phyloP scores from a whole-genome alignment of 2,797 vertebrate genomes.

The Halcyon leucocephala region DNA sequence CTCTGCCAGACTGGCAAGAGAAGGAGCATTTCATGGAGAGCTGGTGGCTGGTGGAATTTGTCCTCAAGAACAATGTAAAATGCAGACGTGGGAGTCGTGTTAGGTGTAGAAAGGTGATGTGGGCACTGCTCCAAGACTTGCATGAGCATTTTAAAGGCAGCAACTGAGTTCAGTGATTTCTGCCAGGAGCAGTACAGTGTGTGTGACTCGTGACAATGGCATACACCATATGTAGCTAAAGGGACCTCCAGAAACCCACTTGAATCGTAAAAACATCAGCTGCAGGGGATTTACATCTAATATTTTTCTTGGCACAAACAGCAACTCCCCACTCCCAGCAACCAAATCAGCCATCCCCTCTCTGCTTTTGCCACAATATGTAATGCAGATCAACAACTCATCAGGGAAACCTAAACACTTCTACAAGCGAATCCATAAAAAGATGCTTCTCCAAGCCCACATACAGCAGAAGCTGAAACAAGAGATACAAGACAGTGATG shows the following conservation, averaged over 20 bases:
- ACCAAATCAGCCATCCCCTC: not conserved
- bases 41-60: not conserved
- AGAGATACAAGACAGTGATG: not conserved
- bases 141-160: not conserved
- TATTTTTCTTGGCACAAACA: conserved; percentile 20
- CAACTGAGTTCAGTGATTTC: not conserved
- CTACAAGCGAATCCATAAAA: not conserved
- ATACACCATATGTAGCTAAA: not conserved
- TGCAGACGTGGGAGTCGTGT: not conserved
- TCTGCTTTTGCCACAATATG: not conserved
- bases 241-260: not conserved
- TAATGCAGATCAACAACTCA: not conserved
- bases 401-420: not conserved
- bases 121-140: not conserved
- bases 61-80: not conserved
- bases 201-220: not conserved
- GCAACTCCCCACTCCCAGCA: not conserved
- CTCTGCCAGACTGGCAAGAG: not conserved
- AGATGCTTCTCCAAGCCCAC: not conserved
- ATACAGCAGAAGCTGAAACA: not conserved
- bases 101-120: not conserved
- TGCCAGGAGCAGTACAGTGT: not conserved
- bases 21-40: not conserved
- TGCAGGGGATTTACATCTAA: conserved; percentile 13
- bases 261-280: not conserved